phyloP scores from a whole-genome alignment of 2,797 vertebrate genomes.

The Emydoidea blandingii region DNA sequence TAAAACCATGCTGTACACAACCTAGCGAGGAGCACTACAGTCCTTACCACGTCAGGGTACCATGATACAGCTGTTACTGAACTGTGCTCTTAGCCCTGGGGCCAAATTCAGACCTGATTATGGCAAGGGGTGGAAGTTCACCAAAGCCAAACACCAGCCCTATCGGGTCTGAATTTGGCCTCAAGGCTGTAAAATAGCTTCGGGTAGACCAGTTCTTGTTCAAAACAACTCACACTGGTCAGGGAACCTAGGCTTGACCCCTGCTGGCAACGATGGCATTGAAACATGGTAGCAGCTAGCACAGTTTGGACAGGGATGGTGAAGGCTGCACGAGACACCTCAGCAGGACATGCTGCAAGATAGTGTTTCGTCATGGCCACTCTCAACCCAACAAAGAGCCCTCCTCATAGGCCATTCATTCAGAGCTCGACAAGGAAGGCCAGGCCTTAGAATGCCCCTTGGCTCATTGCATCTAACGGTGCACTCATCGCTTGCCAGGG shows the following conservation, averaged over 20 bases:
- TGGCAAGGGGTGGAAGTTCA: background rate
- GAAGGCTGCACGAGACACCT: background rate
- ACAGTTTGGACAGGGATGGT: background rate
- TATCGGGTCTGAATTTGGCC: background rate
- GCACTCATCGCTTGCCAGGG: background rate
- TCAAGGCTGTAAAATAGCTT: background rate
- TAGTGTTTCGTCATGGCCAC: background rate
- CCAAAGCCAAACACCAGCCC: background rate
- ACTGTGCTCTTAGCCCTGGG: background rate
- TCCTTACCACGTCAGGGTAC: background rate
- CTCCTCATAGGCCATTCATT: background rate
- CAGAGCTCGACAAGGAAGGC: background rate
- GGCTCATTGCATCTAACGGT: background rate
- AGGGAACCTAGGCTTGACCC: background rate
- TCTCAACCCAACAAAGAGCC: background rate
- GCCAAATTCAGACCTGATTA: background rate
- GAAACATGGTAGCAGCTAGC: background rate
- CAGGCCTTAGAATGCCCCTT: background rate
- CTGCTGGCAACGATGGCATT: too few species aligned
- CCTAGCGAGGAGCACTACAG: background rate
- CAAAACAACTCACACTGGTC: background rate
- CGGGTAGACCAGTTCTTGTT: background rate
- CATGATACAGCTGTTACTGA: background rate
- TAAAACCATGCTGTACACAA: background rate
- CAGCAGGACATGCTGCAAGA: background rate